A percentile compares a stretch with the other conserved stretches of the same genome.
Evolutionary conservation across 2,888 invertebrate species (phyloP).

Genomic region (Epirrita christyi): DNA sequence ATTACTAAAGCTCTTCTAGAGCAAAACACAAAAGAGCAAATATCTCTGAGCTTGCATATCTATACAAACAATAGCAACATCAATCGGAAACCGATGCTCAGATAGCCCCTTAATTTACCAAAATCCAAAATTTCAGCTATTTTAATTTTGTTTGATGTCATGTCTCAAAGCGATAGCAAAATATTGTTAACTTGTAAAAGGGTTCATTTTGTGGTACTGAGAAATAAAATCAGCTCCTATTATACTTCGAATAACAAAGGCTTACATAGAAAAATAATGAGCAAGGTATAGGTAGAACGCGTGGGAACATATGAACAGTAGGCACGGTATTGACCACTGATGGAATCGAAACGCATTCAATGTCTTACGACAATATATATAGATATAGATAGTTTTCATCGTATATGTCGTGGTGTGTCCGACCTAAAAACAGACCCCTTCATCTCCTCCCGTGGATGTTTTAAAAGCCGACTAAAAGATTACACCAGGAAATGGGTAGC

Average conservation of each 20-base stretch:
- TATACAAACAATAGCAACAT: not conserved
- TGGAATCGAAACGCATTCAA: too few relatives aligned
- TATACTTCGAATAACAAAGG: not conserved
- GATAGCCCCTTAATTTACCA: not conserved
- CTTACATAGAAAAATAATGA: not conserved
- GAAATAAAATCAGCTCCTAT: not conserved
- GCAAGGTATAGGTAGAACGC: too few relatives aligned
- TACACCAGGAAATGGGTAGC: too few relatives aligned
- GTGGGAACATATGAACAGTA: too few relatives aligned
- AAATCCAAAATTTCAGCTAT: constrained; percentile 8
- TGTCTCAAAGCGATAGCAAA: constrained; percentile 18
- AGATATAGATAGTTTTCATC: too few relatives aligned
- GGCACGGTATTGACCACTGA: too few relatives aligned
- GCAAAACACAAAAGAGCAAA: not conserved
- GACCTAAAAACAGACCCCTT: too few relatives aligned
- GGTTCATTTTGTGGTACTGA: not conserved
- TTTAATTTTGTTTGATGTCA: constrained; percentile 13
- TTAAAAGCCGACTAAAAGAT: too few relatives aligned
- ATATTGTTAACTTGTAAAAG: constrained; percentile 25
- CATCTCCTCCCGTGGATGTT: too few relatives aligned
- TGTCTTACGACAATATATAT: too few relatives aligned
- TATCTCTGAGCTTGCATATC: not conserved
- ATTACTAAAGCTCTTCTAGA: too few relatives aligned
- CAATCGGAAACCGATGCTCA: constrained; percentile 7
- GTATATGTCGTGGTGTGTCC: too few relatives aligned